A percentile compares a stretch with the other conserved stretches of the same genome.
Evolutionary conservation across 2,888 invertebrate species (phyloP).

Genomic region (Hoplodrina ambigua): DNA sequence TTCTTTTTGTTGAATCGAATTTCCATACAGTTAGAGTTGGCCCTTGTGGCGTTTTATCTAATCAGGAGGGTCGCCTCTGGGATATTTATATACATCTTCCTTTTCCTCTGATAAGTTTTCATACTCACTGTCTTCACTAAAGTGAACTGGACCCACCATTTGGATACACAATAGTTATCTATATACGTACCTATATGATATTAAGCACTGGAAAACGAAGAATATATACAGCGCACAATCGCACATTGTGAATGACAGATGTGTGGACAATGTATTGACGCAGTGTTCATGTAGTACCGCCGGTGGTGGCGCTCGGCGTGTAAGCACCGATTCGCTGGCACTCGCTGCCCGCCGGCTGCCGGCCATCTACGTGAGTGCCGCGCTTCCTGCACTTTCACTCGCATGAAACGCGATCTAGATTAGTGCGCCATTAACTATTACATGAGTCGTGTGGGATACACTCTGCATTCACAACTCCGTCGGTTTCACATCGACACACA

Average conservation of each 20-base stretch:
- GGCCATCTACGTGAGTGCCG: conserved; percentile 56
- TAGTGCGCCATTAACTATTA: conserved; percentile 50
- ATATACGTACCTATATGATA: no score
- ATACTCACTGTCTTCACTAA: no score
- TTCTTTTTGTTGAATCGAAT: not conserved
- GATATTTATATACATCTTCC: not conserved
- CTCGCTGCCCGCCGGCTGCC: conserved; percentile 23
- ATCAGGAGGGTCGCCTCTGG: not conserved
- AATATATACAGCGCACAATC: not conserved
- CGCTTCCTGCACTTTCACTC: conserved; percentile 75
- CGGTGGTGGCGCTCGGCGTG: not conserved
- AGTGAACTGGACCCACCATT: not conserved
- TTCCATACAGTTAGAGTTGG: not conserved
- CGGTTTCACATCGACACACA: conserved; percentile 44
- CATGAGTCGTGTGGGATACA: conserved; percentile 41
- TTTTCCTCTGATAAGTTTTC: not conserved
- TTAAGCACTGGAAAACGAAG: not conserved
- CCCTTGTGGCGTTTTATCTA: not conserved
- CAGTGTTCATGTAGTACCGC: not conserved
- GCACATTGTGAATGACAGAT: not conserved
- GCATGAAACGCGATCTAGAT: conserved; percentile 63
- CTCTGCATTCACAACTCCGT: conserved; percentile 19
- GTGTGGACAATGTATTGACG: not conserved
- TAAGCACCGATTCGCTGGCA: conserved; percentile 5
- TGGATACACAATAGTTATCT: not conserved